phyloP scores from a whole-genome alignment of 30 jellyfish, hydroid and myxozoan genomes.

The Rhopilema esculentum region DNA sequence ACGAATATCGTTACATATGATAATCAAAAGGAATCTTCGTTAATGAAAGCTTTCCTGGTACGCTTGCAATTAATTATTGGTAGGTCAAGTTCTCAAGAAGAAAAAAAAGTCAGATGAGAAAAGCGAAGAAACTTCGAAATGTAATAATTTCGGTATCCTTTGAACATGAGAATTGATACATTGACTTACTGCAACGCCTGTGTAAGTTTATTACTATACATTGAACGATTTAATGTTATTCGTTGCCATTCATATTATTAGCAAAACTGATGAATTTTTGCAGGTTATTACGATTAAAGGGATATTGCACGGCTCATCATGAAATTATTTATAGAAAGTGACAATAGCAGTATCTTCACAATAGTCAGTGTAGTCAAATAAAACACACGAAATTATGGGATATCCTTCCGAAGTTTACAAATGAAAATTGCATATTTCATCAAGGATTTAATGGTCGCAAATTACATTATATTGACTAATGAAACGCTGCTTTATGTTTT shows the following conservation, averaged over 20 bases:
- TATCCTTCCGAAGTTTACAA: too few species aligned
- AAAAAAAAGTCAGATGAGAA: neutral
- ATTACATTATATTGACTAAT: neutral
- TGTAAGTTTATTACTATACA: too few species aligned
- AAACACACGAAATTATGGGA: too few species aligned
- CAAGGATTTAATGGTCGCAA: neutral
- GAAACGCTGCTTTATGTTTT: too few species aligned
- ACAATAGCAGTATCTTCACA: neutral
- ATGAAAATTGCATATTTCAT: neutral
- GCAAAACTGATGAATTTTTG: neutral
- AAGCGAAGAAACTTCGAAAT: neutral
- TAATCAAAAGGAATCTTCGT: too few species aligned
- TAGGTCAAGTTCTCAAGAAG: too few species aligned
- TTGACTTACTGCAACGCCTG: neutral
- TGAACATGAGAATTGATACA: too few species aligned
- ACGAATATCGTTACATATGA: too few species aligned
- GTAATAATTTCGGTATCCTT: neutral
- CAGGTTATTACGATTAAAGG: neutral
- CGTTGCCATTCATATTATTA: neutral
- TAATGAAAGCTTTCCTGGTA: too few species aligned
- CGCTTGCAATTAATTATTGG: too few species aligned
- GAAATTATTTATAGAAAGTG: neutral
- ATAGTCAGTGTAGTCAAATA: too few species aligned
- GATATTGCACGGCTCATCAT: neutral
- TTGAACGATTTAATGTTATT: too few species aligned